Conservation (phyloP, 2,113 vertebrate genomes). For the Ia io region DNA sequence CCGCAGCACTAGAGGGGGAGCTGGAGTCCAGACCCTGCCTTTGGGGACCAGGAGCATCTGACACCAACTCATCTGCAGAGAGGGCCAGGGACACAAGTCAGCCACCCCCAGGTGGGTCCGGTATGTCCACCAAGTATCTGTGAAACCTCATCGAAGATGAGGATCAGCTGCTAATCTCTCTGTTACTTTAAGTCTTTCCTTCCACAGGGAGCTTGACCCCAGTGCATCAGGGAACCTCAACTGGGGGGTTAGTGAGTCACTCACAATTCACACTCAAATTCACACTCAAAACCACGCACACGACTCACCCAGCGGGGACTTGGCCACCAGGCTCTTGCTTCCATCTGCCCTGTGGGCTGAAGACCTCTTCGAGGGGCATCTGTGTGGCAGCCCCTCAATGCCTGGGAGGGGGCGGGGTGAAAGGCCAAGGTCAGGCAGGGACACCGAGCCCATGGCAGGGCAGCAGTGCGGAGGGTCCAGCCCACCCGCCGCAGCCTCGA, state of each 20-base stretch:
- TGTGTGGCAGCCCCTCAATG: not conserved
- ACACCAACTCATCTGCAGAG: not conserved
- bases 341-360: not conserved
- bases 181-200: not conserved
- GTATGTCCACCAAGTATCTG: not conserved
- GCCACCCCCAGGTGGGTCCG: too few species aligned
- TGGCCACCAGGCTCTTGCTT: not conserved
- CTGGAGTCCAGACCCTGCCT: not conserved
- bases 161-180: not conserved
- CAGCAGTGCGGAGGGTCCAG: not conserved
- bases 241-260: not conserved
- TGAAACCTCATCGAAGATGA: too few species aligned
- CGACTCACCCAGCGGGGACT: not conserved
- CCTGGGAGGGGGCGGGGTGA: accelerated
- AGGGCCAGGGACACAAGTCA: accelerated
- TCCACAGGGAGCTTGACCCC: accelerated
- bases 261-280: not conserved
- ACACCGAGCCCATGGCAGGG: not conserved
- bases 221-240: not conserved
- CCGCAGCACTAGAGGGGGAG: not conserved
- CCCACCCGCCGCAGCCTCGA: accelerated
- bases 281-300: not conserved
- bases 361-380: too few species aligned
- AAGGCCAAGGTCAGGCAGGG: not conserved
- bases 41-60: not conserved